phyloP scores from a whole-genome alignment of 92 coral and sea anemone species.

The Siderastrea radians region DNA sequence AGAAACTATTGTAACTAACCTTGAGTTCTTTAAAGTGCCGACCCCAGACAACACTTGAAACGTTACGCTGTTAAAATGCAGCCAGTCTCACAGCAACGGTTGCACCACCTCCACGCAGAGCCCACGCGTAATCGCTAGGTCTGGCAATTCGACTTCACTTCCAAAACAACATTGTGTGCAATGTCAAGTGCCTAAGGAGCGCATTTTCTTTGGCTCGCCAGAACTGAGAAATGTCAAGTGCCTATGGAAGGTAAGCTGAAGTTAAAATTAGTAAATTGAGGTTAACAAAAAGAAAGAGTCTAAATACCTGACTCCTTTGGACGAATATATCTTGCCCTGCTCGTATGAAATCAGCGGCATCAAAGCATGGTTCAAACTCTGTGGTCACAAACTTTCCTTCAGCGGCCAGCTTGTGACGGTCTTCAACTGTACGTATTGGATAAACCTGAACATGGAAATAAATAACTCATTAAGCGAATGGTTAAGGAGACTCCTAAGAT shows the following conservation, averaged over 20 bases:
- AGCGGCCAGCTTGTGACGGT: constrained; percentile 73
- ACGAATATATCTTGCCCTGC: constrained; percentile 87
- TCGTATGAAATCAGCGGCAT: constrained; percentile 93
- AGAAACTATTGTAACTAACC: too few species aligned
- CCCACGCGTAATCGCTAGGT: too few species aligned
- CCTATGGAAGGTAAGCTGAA: too few species aligned
- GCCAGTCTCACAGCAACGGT: too few species aligned
- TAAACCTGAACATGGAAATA: constrained; percentile 60
- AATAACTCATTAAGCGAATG: background rate
- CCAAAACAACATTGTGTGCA: too few species aligned
- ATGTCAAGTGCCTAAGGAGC: background rate
- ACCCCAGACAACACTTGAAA: too few species aligned
- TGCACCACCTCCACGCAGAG: too few species aligned
- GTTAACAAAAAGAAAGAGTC: background rate
- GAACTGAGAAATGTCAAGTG: too few species aligned
- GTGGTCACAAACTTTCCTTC: constrained; percentile 87
- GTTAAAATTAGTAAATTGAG: background rate
- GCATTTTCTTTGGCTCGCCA: background rate
- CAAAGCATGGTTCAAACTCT: constrained; percentile 93
- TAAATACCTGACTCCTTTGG: constrained; percentile 86
- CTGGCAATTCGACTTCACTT: too few species aligned
- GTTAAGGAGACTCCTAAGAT: background rate
- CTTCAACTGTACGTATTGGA: constrained; percentile 74
- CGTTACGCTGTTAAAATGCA: too few species aligned
- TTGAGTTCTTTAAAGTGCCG: background rate